phyloP scores from a whole-genome alignment of 2,113 vertebrate species.

The Sarotherodon lohbergeri region DNA sequence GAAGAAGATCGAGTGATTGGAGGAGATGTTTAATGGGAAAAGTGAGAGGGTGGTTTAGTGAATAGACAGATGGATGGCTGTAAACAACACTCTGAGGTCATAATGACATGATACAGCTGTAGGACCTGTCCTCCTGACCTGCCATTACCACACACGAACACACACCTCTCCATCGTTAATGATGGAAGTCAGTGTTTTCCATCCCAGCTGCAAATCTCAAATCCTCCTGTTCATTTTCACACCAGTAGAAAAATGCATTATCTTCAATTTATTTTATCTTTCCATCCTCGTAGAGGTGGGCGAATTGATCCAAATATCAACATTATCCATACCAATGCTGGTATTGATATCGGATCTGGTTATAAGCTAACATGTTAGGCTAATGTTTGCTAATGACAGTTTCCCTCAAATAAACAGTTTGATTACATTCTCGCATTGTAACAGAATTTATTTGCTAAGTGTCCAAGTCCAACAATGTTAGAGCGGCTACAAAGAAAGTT shows the following conservation, averaged over 20 bases:
- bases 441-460: neutral
- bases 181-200: neutral
- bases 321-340: neutral
- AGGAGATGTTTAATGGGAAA: neutral
- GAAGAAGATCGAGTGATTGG: neutral
- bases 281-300: neutral
- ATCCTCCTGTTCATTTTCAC: neutral
- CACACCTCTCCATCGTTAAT: neutral
- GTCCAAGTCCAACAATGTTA: neutral
- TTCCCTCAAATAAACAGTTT: neutral
- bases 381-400: neutral
- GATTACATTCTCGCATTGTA: neutral
- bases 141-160: neutral
- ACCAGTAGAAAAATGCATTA: neutral
- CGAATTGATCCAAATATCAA: neutral
- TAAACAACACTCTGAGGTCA: neutral
- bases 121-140: neutral
- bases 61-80: neutral
- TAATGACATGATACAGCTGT: neutral
- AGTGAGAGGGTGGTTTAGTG: neutral
- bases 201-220: neutral
- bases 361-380: neutral
- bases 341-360: neutral
- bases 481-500: neutral
- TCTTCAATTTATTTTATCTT: neutral